Conservation (phyloP, 1,140 invertebrate genomes). For the Drosophila tani region DNA sequence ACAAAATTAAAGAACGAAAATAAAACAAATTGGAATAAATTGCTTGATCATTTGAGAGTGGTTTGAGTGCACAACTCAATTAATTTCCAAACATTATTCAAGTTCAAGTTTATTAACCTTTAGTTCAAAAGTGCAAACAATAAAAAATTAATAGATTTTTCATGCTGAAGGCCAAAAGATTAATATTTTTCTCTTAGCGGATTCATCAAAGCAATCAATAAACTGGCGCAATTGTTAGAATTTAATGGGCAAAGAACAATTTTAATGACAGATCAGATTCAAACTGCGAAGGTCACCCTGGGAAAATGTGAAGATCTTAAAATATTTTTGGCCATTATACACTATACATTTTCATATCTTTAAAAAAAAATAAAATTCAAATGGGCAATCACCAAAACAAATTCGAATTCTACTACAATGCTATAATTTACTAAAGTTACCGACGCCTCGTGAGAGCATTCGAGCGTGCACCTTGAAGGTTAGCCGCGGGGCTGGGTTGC, state of each 20-base stretch:
- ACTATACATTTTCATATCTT: background rate
- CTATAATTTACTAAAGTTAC: conserved; percentile 40
- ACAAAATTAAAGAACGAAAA: conserved; percentile 33
- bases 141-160: conserved; percentile 49
- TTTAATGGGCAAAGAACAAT: conserved; percentile 15
- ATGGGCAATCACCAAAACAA: conserved; percentile 28
- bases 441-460: conserved; percentile 55
- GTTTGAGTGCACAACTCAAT: conserved; percentile 53
- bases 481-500: conserved; percentile 48
- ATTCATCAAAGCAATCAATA: conserved; percentile 35
- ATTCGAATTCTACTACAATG: conserved; percentile 44
- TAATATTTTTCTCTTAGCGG: conserved; percentile 33
- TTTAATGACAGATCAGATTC: conserved; percentile 16
- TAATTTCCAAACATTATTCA: conserved; percentile 64
- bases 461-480: conserved; percentile 70
- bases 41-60: conserved; percentile 37
- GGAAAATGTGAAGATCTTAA: conserved; percentile 3
- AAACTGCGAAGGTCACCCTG: background rate
- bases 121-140: conserved; percentile 50
- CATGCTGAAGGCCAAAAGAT: conserved; percentile 29
- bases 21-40: conserved; percentile 38
- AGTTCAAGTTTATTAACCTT: conserved; percentile 76
- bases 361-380: conserved; percentile 9
- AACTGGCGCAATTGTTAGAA: conserved; percentile 31
- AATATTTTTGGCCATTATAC: background rate